Percentiles rank a stretch among this genome's conserved stretches.
Conservation (phyloP, 2,113 vertebrate species). For the Pygoscelis adeliae region DNA sequence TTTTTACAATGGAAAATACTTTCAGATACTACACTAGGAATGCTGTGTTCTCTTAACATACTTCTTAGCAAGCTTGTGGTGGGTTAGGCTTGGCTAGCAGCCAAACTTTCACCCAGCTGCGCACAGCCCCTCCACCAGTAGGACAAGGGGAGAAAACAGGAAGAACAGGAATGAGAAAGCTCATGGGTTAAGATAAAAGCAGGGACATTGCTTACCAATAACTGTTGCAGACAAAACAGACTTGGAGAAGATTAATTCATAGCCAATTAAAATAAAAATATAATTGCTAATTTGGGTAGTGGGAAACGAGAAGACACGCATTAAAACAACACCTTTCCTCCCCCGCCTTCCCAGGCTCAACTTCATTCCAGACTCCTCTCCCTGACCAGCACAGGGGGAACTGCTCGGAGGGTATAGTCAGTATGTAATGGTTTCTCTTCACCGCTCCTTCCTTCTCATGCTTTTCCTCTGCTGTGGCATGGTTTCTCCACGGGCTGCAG, state of each 20-base stretch:
- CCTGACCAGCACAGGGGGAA: background rate
- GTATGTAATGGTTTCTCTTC: background rate
- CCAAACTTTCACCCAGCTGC: background rate
- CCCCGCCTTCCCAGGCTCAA: background rate
- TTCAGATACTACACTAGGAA: background rate
- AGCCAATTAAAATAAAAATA: background rate
- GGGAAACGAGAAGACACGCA: background rate
- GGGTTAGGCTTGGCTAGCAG: background rate
- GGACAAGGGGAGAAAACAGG: background rate
- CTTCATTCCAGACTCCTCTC: background rate
- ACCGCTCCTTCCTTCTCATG: background rate
- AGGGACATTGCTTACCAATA: background rate
- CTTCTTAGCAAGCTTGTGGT: background rate
- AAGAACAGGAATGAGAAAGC: background rate
- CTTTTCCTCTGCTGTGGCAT: background rate
- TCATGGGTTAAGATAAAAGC: background rate
- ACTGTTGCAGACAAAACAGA: background rate
- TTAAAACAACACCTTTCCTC: background rate
- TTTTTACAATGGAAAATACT: background rate
- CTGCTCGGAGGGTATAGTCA: fast-evolving
- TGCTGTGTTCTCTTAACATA: background rate
- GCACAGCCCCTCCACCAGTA: background rate
- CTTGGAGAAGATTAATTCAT: background rate
- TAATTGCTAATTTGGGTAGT: background rate
- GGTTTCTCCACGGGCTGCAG: background rate